Base-by-base conservation (phyloP, 1,140 invertebrate species). In the Planococcus citri region DNA sequence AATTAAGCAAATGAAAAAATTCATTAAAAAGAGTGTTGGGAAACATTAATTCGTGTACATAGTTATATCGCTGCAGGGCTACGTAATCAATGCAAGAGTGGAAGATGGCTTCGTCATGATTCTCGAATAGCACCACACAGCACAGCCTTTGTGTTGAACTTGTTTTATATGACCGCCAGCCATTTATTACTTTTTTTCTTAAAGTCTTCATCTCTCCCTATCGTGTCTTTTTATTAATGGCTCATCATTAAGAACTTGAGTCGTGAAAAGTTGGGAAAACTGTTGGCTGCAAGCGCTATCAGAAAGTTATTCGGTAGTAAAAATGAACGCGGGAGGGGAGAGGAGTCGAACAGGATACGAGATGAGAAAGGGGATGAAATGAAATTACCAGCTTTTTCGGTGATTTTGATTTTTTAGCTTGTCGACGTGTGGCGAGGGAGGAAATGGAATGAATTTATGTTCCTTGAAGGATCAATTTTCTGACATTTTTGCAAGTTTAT, bases 181-280 rank as follows among this genome's bases (percentile, higher is more conserved):
- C 12, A 51, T 51, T 51, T 51, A 20, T 20, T 51, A 17, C 12
- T 14, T 17, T 17, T 6, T 17, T 17, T 17, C 10, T 14, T 9
- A 51, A 20, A 20, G 41, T 51, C 41, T 51, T 37, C 14, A 6
- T 6, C n/a, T 20, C 41, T 20, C 17, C 10, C 2, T n/a, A 17
- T 51, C 41, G n/a, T n/a, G n/a, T n/a, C n/a, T n/a, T 14, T 51
- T 51, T 51, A 51, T 51, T 51, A 51, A 51, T 51, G 41, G 41
- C 17, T 51, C 17, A 51, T 51, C 41, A 51, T 51, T 51, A 51
- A 51, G 41, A 51, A 51, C 10, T 51, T 3, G 17, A 51, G n/a
- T 51, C n/a, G 41, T 20, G n/a, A 51, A 51, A 51, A 51, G 12
- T 51, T 20, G 41, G 41, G 41, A 51, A 51, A 51, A 51, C 29